Evolutionary conservation across 2,797 vertebrate genomes (phyloP).

Genomic region (Mormyrops boulengeri): DNA sequence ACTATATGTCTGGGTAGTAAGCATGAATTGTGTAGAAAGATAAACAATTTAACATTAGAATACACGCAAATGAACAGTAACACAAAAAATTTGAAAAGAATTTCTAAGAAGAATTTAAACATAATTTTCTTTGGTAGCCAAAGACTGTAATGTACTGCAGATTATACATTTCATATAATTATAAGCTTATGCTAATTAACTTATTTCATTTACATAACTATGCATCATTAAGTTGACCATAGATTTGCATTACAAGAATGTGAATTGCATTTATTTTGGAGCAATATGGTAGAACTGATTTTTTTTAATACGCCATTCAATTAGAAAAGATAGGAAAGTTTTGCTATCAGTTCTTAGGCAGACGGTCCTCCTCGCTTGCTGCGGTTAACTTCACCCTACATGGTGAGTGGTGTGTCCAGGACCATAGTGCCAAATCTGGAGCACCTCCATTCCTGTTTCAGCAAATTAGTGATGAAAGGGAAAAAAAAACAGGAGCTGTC

Average conservation of each 20-base stretch:
- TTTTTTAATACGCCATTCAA: background rate
- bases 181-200: background rate
- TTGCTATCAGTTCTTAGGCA: background rate
- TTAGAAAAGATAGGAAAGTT: background rate
- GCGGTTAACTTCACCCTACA: background rate
- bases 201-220: background rate
- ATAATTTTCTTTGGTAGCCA: background rate
- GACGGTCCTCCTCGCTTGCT: background rate
- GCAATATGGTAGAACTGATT: background rate
- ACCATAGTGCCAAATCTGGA: background rate
- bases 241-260: background rate
- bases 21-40: background rate
- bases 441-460: conserved; percentile 35
- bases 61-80: background rate
- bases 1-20: background rate
- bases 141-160: background rate
- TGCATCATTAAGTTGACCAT: background rate
- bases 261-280: background rate
- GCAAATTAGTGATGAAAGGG: conserved; percentile 50
- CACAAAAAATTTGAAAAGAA: background rate
- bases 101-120: background rate
- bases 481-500: conserved; percentile 55
- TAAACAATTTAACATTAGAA: background rate
- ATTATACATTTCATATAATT: background rate
- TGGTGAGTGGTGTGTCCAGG: background rate